These are phyloP conservation scores for Cygnus atratus DNA, from an alignment of 2,113 vertebrate species.

Conservation along the genomic window DNA sequence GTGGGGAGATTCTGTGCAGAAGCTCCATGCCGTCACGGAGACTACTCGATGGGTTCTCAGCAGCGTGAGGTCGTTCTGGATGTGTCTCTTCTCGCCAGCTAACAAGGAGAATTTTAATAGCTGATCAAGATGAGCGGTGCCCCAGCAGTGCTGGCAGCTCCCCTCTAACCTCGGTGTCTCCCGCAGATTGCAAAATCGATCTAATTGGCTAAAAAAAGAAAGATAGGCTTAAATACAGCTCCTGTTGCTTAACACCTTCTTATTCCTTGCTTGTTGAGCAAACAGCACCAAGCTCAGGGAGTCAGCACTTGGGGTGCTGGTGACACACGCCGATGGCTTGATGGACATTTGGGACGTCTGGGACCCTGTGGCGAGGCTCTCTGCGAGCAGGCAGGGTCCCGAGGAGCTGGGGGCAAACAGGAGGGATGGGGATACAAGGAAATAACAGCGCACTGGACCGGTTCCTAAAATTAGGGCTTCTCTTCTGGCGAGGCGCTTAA, in stretches of 20 bases:
- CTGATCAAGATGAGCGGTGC: not conserved
- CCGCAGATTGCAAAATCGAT: conserved; percentile 12
- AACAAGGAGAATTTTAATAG: conserved; percentile 46
- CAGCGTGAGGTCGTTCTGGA: not conserved
- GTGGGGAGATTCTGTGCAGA: not conserved
- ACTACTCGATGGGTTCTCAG: not conserved
- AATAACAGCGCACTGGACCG: not conserved
- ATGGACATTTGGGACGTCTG: not conserved
- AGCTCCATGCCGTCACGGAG: rapidly evolving
- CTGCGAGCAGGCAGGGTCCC: not conserved
- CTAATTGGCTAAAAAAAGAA: conserved; percentile 40
- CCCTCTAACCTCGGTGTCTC: conserved; percentile 9
- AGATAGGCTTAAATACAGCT: conserved; percentile 11
- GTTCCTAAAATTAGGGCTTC: not conserved
- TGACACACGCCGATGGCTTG: not conserved
- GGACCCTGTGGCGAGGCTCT: not conserved
- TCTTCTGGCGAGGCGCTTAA: not conserved
- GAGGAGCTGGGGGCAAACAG: not conserved
- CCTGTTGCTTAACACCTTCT: conserved; percentile 37
- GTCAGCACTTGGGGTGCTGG: rapidly evolving
- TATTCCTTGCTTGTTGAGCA: not conserved
- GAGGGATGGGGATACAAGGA: rapidly evolving
- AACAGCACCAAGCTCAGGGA: not conserved
- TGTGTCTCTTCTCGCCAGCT: not conserved
- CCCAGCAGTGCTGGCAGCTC: conserved; percentile 4